Conservation (phyloP, 2,113 vertebrate genomes). For the Platichthys stellatus region DNA sequence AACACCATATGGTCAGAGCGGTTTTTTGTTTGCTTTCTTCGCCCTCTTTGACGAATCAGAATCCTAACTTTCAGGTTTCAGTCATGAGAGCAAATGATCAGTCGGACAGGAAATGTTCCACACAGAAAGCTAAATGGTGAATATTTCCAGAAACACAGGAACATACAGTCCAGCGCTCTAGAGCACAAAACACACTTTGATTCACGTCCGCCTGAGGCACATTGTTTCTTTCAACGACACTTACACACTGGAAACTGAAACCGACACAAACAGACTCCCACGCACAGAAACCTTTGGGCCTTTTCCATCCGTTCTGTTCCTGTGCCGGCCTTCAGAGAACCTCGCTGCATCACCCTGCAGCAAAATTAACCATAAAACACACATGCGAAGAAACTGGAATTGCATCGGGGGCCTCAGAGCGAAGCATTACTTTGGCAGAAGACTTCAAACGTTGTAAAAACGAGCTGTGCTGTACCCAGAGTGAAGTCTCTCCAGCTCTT, state of each 20-base stretch:
- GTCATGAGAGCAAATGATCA: neutral
- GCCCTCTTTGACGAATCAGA: neutral
- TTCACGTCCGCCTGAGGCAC: constrained; percentile 9
- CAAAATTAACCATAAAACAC: constrained; percentile 47
- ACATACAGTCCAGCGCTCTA: neutral
- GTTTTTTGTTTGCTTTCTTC: constrained; percentile 23
- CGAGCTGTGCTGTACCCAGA: constrained; percentile 9
- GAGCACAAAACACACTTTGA: constrained; percentile 33
- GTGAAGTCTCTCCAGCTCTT: constrained; percentile 40
- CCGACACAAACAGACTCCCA: constrained; percentile 23
- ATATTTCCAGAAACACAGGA: too few species aligned
- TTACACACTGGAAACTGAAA: constrained; percentile 10
- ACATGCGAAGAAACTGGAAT: constrained; percentile 17
- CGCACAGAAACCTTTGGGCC: constrained; percentile 14
- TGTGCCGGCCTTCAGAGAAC: constrained; percentile 21
- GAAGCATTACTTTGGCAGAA: constrained; percentile 17
- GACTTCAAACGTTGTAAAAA: constrained; percentile 36
- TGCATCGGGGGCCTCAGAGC: constrained; percentile 8
- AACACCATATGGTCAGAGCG: constrained; percentile 13
- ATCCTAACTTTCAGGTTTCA: neutral
- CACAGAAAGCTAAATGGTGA: too few species aligned
- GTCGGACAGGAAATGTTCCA: neutral
- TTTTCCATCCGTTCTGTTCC: constrained; percentile 31
- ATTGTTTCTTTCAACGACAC: constrained; percentile 37
- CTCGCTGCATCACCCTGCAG: constrained; percentile 39